Percentiles rank a stretch among this genome's conserved stretches.
phyloP scores from a whole-genome alignment of 2,113 vertebrate genomes.

The Egretta garzetta region DNA sequence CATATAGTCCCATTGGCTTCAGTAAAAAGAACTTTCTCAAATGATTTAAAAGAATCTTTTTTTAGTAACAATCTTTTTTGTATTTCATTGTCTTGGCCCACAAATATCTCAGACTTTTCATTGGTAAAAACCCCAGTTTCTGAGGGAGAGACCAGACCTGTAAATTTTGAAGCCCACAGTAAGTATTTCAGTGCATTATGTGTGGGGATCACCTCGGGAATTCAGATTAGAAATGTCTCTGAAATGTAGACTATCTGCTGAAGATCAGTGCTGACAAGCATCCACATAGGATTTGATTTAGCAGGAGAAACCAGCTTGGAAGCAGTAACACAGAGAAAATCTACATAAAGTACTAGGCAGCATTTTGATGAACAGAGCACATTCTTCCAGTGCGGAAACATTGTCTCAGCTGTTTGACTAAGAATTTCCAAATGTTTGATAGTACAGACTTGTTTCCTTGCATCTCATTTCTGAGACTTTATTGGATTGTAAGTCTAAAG shows the following conservation, averaged over 20 bases:
- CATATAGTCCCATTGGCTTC: background rate
- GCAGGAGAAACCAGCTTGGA: background rate
- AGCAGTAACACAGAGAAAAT: background rate
- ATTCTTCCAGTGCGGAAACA: background rate
- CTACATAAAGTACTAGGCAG: background rate
- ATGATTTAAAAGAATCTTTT: background rate
- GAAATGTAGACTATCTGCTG: background rate
- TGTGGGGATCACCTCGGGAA: background rate
- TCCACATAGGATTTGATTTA: background rate
- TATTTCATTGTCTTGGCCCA: background rate
- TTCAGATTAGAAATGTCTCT: background rate
- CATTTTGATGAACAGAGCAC: background rate
- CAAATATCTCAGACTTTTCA: background rate
- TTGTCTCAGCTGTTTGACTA: slow-evolving; percentile 40
- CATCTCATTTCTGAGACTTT: background rate
- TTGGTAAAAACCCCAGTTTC: fast-evolving
- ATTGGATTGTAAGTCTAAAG: background rate
- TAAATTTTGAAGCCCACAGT: background rate
- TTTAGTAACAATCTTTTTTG: background rate
- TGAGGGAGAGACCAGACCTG: background rate
- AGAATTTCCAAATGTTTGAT: slow-evolving; percentile 45
- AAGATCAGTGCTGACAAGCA: background rate
- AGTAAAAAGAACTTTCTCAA: background rate
- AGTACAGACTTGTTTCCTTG: background rate
- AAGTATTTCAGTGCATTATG: background rate